Evolutionary conservation across 2,888 invertebrate genomes (phyloP).

Genomic region (Lasioglossum marginatum): DNA sequence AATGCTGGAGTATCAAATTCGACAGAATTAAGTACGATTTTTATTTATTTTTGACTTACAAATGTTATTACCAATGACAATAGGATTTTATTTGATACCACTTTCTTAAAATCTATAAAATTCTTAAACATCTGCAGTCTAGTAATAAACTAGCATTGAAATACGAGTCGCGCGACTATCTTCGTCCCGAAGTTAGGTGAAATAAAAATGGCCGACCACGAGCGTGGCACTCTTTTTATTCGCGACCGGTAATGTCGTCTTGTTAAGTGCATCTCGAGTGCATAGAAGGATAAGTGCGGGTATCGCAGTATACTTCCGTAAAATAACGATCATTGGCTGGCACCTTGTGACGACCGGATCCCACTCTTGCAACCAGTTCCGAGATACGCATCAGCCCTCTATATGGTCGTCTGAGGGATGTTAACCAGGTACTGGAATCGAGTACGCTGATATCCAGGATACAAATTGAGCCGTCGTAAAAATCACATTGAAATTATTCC

Average conservation of each 20-base stretch:
- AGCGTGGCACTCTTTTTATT: conserved; percentile 29
- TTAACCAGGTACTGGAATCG: conserved; percentile 52
- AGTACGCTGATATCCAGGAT: conserved; percentile 37
- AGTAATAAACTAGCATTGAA: background rate
- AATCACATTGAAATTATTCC: conserved; percentile 47
- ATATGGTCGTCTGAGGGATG: conserved; percentile 46
- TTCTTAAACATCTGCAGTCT: too few relatives aligned
- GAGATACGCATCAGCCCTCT: conserved; percentile 49
- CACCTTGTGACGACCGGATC: conserved; percentile 49
- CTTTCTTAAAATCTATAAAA: too few relatives aligned
- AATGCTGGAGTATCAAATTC: too few relatives aligned
- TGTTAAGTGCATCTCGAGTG: conserved; percentile 44
- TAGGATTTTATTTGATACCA: too few relatives aligned
- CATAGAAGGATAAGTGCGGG: conserved; percentile 45
- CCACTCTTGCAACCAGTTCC: conserved; percentile 53
- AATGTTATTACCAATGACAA: too few relatives aligned
- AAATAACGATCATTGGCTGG: conserved; percentile 58
- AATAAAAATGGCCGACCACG: conserved; percentile 25
- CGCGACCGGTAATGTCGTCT: conserved; percentile 40
- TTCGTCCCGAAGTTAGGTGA: background rate
- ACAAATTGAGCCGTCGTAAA: conserved; percentile 53
- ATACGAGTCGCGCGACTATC: background rate
- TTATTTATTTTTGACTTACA: too few relatives aligned
- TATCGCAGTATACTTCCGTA: conserved; percentile 49
- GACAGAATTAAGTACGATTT: too few relatives aligned